A percentile compares a stretch with the other conserved stretches of the same genome.
These are phyloP conservation scores for Cairina moschata DNA, from an alignment of 2,113 vertebrate species.

Conservation along the genomic window DNA sequence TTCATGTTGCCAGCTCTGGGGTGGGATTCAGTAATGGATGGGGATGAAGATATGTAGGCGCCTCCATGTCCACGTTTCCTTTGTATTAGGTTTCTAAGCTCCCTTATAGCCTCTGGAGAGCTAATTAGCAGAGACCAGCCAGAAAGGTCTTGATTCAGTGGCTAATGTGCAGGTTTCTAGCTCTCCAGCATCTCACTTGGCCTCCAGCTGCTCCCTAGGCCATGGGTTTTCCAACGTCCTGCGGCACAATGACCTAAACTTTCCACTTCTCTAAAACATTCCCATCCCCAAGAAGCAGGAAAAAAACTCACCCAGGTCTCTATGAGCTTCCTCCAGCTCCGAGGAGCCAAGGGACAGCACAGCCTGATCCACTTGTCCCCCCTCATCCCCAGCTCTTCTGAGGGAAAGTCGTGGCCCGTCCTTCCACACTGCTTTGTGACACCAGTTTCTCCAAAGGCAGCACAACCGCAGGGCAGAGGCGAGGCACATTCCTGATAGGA, in stretches of 20 bases:
- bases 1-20: not conserved
- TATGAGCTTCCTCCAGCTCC: not conserved
- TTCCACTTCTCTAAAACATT: not conserved
- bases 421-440: not conserved
- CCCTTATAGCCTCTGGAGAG: not conserved
- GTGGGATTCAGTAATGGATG: not conserved
- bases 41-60: not conserved
- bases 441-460: slow-evolving; percentile 42
- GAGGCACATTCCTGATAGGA: slow-evolving; percentile 66
- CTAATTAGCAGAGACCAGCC: not conserved
- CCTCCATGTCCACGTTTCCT: accelerated
- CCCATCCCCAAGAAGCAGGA: not conserved
- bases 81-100: not conserved
- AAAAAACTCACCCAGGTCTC: not conserved
- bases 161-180: not conserved
- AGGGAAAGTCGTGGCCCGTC: not conserved
- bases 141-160: not conserved
- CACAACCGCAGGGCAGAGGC: slow-evolving; percentile 53
- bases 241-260: not conserved
- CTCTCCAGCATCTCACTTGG: not conserved
- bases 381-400: not conserved
- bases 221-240: not conserved
- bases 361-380: not conserved
- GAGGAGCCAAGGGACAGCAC: not conserved
- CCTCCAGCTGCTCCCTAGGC: not conserved